Base-by-base conservation (phyloP, 2,113 vertebrate genomes). In the Limnothrissa miodon region DNA sequence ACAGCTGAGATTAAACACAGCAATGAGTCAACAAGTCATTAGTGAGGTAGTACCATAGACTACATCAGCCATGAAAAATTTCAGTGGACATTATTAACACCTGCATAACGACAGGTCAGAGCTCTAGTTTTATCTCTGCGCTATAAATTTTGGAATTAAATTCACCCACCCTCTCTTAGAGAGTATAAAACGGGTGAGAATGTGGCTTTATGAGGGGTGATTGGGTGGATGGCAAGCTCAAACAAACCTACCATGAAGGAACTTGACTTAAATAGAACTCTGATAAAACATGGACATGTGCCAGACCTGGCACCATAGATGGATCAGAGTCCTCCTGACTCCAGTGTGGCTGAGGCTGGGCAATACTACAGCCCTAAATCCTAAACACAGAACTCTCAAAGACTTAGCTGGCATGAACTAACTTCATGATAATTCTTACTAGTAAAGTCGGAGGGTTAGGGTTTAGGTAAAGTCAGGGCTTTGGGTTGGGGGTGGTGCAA, bases 11-110 rank as follows among this genome's bases (percentile, higher is more conserved):
- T 33, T 74, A 39, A 33, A 74, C 1, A 39, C 66, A 36, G 15
- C 11, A 33, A 19, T 74, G 33, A 74, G 66, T 74, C 66, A 74
- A 74, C 66, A 74, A 39, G 66, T 74, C 66, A 74, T 66, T 66
- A 66, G n/a, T 74, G 15, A 11, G 17, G 66, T 74, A 25, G 46
- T 13, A 6, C 42, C 42, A 42, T 42, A 42, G 42, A 42, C 10
- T 74, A 36, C 66, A 10, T 33, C 13, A 33, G 29, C 66, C 2
- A 10, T 39, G 21, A 33, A 33, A 74, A 17, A 13, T 11, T 74
- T 74, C 25, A 17, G 33, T 74, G 66, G 15, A 33, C 29, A 74
- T 36, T 5, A 39, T 70, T 25, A 29, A 33, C 1, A 70, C n/a
- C 62, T 33, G 29, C 62, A 1, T 8, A 23, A 21, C 2, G 46